phyloP scores from a whole-genome alignment of 2,113 vertebrate species.

The Trichomycterus rosablanca region DNA sequence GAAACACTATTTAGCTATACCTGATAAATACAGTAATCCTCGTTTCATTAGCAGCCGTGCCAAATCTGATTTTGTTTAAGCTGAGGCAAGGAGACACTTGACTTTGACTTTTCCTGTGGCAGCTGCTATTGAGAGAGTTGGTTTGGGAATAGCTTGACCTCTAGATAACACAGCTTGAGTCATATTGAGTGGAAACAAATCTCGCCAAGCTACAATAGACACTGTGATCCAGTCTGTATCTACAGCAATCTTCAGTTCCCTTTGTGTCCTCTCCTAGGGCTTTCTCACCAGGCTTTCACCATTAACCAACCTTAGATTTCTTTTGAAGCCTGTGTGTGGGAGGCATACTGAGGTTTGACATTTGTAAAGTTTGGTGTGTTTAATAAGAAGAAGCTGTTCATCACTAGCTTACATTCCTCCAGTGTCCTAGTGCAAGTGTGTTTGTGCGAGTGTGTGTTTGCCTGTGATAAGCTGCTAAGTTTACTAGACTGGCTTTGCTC shows the following conservation, averaged over 20 bases:
- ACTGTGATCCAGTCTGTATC: constrained; percentile 35
- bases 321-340: constrained; percentile 35
- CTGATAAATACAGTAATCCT: no score
- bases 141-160: constrained; percentile 47
- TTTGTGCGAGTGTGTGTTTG: constrained; percentile 17
- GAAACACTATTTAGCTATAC: no score
- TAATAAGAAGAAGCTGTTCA: constrained; percentile 47
- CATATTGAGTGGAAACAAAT: constrained; percentile 46
- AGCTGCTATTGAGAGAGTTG: constrained; percentile 26
- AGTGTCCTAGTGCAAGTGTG: constrained; percentile 27
- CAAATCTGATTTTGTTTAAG: neutral
- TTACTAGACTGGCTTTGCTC: constrained; percentile 36
- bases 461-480: constrained; percentile 36
- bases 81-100: constrained; percentile 10
- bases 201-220: constrained; percentile 32
- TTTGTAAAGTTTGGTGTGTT: constrained; percentile 46
- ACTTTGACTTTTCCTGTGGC: constrained; percentile 7
- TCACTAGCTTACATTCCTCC: constrained; percentile 33
- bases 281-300: constrained; percentile 26
- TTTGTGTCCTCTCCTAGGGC: constrained; percentile 17
- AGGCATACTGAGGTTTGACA: constrained; percentile 36
- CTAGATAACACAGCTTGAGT: constrained; percentile 42
- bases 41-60: no score
- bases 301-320: constrained; percentile 38
- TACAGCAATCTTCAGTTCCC: constrained; percentile 34